Conservation (phyloP, 1,140 invertebrate species). For the Proales similis region DNA sequence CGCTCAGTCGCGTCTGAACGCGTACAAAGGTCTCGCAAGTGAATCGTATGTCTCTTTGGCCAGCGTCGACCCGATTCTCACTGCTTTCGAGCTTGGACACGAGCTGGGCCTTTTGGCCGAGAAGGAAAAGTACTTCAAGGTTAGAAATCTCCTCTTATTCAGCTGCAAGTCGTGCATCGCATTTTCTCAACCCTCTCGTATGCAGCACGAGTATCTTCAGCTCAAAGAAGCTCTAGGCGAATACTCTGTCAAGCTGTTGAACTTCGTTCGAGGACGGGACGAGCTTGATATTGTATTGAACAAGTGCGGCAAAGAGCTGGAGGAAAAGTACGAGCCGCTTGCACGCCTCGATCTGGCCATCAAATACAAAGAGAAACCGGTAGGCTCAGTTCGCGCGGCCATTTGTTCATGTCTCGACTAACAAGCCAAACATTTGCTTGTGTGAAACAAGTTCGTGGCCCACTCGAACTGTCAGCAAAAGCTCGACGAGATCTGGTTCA, state of each 20-base stretch:
- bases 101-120: conserved; percentile 52
- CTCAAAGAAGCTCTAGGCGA: conserved; percentile 56
- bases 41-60: conserved; percentile 61
- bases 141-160: background rate
- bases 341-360: conserved; percentile 47
- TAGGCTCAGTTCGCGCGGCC: background rate
- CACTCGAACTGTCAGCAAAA: conserved; percentile 40
- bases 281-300: conserved; percentile 49
- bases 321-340: conserved; percentile 49
- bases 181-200: background rate
- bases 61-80: conserved; percentile 61
- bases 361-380: conserved; percentile 46
- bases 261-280: conserved; percentile 48
- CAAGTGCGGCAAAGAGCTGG: conserved; percentile 43
- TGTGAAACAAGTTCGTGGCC: conserved; percentile 38
- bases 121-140: conserved; percentile 38
- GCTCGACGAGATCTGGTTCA: conserved; percentile 39
- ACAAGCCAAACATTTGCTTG: background rate
- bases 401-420: background rate
- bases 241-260: conserved; percentile 48
- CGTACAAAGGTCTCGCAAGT: conserved; percentile 49
- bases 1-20: conserved; percentile 46
- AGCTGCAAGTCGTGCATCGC: background rate
- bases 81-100: conserved; percentile 58
- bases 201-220: conserved; percentile 55